Base-by-base conservation (phyloP, 2,888 invertebrate genomes). In the Leucania comma region DNA sequence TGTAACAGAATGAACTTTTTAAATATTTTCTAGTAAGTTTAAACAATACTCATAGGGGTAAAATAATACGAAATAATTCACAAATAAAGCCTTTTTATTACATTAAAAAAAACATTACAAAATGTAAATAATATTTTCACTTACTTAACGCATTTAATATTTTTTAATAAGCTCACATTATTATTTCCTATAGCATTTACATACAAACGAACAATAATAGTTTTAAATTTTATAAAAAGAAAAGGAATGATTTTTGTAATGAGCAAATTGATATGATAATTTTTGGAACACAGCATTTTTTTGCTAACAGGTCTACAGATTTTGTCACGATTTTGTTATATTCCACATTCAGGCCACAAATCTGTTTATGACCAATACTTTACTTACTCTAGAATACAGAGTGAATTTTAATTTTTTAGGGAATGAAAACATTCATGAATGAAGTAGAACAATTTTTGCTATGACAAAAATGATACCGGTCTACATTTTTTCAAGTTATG, bases 51-150 rank as follows among this genome's bases (percentile, higher is more conserved):
- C 10, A 35, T 8, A 0, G 0, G 14, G 0, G 35, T 2, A 48
- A 63, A 63, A 62, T 26, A 29, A 63, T 10, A 64, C 38, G 38
- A 35, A 26, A 35, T 1, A 29, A n/a, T 5, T 62, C 24, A 76
- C 67, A 76, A n/a, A 82, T 76, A 84, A 87, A 82, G 78, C 82
- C 42, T 77, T 82, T 75, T 75, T 80, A 86, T 77, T 86, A 78
- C 57, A 82, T 68, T 70, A 77, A 83, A 86, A 81, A 78, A 79
- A 72, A 67, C 3, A 22, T 56, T 78, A 82, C 65, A 83, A 85
- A 83, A 79, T 64, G 75, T 85, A 81, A 85, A 85, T 80, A 75
- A 78, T 72, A 75, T 35, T 65, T 73, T 60, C 29, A 64, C 26
- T 53, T 67, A 64, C 26, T 53, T 67, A 67, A 66, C 38, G 67